A percentile compares a stretch with the other conserved stretches of the same genome.
Conservation (phyloP, 2,113 vertebrate genomes). For the Aegotheles bennettii region DNA sequence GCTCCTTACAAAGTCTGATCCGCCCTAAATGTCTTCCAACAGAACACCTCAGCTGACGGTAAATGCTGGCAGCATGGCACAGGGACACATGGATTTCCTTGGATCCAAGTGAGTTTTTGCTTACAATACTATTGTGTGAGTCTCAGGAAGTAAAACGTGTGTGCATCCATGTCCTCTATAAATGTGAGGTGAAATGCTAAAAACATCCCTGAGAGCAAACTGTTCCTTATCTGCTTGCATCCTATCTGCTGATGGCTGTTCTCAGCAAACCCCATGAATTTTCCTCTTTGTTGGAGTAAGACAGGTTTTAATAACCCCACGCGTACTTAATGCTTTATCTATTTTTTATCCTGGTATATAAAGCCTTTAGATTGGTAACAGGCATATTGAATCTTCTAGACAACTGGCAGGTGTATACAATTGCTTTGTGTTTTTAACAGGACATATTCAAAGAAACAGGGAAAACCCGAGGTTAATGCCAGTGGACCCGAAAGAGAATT, state of each 20-base stretch:
- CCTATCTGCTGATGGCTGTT: background rate
- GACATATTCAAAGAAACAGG: background rate
- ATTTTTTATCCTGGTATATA: background rate
- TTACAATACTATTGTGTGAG: background rate
- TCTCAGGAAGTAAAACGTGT: background rate
- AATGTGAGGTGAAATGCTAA: background rate
- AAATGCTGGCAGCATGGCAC: background rate
- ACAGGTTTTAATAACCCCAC: background rate
- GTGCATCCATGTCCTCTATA: fast-evolving
- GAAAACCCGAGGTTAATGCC: background rate
- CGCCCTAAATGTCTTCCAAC: fast-evolving
- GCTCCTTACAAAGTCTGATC: background rate
- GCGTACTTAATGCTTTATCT: background rate
- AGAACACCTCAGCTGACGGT: background rate
- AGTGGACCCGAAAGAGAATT: background rate
- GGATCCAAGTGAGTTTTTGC: background rate
- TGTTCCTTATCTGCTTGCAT: fast-evolving
- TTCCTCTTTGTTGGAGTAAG: background rate
- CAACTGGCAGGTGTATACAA: background rate
- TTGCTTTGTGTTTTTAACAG: background rate
- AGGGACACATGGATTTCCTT: background rate
- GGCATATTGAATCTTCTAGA: background rate
- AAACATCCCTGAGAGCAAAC: fast-evolving
- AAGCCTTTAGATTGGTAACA: background rate
- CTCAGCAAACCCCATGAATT: background rate